Conservation (phyloP, 2,113 vertebrate genomes). For the Mixornis gularis region DNA sequence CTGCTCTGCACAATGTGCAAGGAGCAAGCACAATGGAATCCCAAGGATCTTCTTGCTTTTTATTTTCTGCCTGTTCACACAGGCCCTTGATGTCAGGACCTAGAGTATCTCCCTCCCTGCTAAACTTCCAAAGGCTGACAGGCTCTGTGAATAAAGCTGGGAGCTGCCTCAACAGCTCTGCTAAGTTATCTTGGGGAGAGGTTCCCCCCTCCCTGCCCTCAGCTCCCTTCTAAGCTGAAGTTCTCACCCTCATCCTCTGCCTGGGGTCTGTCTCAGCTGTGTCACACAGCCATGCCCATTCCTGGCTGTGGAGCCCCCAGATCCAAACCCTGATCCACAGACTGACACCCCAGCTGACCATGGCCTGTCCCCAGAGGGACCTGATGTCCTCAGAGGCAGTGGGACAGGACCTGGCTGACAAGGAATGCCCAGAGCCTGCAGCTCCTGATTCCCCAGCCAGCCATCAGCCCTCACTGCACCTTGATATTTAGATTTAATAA, state of each 20-base stretch:
- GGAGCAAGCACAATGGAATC: neutral
- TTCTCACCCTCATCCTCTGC: neutral
- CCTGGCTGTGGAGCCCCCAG: neutral
- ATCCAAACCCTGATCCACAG: neutral
- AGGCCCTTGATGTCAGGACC: neutral
- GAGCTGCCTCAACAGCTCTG: neutral
- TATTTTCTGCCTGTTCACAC: neutral
- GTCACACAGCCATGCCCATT: neutral
- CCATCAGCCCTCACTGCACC: neutral
- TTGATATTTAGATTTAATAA: neutral
- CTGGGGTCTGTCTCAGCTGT: neutral
- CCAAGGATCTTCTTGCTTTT: neutral
- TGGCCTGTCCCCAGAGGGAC: neutral
- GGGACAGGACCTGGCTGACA: neutral
- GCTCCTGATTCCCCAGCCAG: neutral
- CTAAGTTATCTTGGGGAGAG: accelerated
- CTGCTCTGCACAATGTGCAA: neutral
- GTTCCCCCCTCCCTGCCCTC: neutral
- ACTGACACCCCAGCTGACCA: neutral
- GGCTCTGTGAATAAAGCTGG: neutral
- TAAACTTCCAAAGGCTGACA: neutral
- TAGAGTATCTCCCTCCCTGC: neutral
- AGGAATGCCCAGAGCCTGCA: neutral
- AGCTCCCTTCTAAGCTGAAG: neutral
- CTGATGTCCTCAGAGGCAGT: neutral